phyloP scores from a whole-genome alignment of 2,113 vertebrate genomes.

The Rhynchopsitta pachyrhyncha region DNA sequence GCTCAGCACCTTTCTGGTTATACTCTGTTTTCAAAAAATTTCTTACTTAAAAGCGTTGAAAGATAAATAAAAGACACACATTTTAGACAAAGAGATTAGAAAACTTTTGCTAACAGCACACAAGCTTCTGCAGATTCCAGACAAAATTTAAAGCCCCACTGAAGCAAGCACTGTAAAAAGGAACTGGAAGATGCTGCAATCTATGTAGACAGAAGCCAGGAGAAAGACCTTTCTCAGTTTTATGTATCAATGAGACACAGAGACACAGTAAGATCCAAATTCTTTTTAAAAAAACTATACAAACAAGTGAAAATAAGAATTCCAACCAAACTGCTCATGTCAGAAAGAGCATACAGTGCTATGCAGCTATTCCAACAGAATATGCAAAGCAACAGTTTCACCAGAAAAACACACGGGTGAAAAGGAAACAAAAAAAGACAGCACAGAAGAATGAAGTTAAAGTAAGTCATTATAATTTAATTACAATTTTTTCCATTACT shows the following conservation, averaged over 20 bases:
- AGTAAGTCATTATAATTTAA: background rate
- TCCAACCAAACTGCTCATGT: background rate
- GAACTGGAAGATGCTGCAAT: background rate
- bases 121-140: conserved; percentile 5
- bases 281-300: background rate
- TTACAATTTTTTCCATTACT: background rate
- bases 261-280: background rate
- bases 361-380: background rate
- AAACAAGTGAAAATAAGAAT: background rate
- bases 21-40: conserved; percentile 8
- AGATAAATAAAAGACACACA: conserved; percentile 11
- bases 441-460: background rate
- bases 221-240: background rate
- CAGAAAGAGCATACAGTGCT: background rate
- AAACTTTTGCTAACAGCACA: conserved; percentile 1
- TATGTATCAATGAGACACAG: background rate
- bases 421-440: background rate
- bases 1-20: conserved; percentile 15
- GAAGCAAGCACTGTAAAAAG: background rate
- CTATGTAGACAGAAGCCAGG: background rate
- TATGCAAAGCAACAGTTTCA: background rate
- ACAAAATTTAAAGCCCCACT: background rate
- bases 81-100: background rate
- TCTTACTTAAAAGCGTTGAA: conserved; percentile 3
- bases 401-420: background rate